A percentile compares a stretch with the other conserved stretches of the same genome.
These are phyloP conservation scores for Myotis brandtii DNA, from an alignment of 2,113 vertebrate species.

Conservation along the genomic window DNA sequence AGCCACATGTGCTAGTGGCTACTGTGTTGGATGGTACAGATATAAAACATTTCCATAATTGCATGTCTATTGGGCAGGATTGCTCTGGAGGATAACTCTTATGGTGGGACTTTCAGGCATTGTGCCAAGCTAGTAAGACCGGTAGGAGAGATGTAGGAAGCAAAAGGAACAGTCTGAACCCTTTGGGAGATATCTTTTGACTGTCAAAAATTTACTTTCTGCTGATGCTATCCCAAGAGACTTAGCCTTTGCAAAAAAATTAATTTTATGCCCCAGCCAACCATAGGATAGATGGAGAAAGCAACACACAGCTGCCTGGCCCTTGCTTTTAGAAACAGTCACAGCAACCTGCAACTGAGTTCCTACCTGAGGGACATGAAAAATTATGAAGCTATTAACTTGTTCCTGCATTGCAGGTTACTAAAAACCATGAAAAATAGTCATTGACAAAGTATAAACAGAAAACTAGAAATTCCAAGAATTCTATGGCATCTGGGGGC, in stretches of 20 bases:
- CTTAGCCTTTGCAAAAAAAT: conserved; percentile 34
- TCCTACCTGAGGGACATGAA: conserved; percentile 13
- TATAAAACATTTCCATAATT: neutral
- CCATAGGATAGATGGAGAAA: neutral
- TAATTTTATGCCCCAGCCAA: neutral
- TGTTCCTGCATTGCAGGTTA: neutral
- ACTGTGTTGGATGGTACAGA: neutral
- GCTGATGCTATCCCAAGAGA: neutral
- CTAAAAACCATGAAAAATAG: conserved; percentile 21
- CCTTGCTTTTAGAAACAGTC: conserved; percentile 23
- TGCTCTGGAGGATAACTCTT: neutral
- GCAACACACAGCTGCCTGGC: neutral
- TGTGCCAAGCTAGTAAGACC: neutral
- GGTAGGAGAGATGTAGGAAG: neutral
- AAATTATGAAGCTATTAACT: conserved; percentile 36
- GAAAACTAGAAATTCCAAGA: conserved; percentile 11
- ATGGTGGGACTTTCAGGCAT: neutral
- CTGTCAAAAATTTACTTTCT: conserved; percentile 1
- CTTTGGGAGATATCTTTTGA: neutral
- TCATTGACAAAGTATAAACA: neutral
- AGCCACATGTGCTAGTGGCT: neutral
- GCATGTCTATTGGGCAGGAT: neutral
- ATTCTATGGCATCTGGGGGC: neutral
- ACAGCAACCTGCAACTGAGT: conserved; percentile 6
- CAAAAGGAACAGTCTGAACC: neutral